Evolutionary conservation across 2,888 invertebrate species (phyloP).

Genomic region (Oxycera nigricornis): DNA sequence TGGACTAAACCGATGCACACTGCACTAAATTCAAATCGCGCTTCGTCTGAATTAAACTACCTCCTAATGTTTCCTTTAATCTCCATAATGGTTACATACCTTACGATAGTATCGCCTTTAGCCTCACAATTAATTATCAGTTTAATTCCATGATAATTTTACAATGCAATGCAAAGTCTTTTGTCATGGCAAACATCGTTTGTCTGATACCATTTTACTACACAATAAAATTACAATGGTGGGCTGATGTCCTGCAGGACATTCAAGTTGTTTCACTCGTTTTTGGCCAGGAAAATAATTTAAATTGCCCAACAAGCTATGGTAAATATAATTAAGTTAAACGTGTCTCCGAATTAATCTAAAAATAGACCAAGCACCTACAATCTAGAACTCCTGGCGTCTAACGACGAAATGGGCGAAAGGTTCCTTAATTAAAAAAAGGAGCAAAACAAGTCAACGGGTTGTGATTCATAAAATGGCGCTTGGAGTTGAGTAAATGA

Average conservation of each 20-base stretch:
- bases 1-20: no score
- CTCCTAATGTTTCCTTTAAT: no score
- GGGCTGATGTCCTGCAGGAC: not conserved
- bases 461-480: no score
- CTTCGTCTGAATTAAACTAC: no score
- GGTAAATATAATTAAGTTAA: slow-evolving; percentile 37
- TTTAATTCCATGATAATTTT: slow-evolving; percentile 12
- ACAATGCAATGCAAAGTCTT: not conserved
- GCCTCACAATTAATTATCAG: not conserved
- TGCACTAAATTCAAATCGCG: no score
- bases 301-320: slow-evolving; percentile 9
- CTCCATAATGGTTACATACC: no score
- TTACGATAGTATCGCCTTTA: no score
- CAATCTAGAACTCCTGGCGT: not conserved
- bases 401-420: not conserved
- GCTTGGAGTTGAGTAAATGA: no score
- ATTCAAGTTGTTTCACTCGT: not conserved
- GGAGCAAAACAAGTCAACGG: not conserved
- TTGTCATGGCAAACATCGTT: not conserved
- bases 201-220: slow-evolving; percentile 8
- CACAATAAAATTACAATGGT: slow-evolving; percentile 3
- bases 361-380: not conserved
- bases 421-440: slow-evolving; percentile 24
- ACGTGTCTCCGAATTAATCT: slow-evolving; percentile 32
- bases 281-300: slow-evolving; percentile 5